Percentiles rank a stretch among this genome's conserved stretches.
phyloP scores from a whole-genome alignment of 64 coral and sea anemone genomes.

The Cladopsammia gracilis region DNA sequence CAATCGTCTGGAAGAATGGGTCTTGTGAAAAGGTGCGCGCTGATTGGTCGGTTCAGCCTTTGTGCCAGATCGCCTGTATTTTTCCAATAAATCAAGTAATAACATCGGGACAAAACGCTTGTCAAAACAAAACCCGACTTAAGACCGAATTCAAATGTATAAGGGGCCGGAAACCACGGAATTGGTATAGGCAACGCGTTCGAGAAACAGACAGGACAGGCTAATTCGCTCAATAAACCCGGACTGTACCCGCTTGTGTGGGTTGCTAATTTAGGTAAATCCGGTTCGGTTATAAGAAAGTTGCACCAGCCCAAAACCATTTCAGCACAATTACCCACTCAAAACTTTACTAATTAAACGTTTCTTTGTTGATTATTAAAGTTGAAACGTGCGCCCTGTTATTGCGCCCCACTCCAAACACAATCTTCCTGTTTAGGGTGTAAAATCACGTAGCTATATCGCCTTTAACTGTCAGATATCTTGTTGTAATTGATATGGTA shows the following conservation, averaged over 20 bases:
- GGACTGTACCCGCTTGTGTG: not conserved
- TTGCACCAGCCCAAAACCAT: not conserved
- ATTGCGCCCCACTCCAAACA: not conserved
- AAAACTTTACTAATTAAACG: slow-evolving; percentile 84
- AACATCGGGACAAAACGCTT: slow-evolving; percentile 77
- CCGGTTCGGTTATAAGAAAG: slow-evolving; percentile 37
- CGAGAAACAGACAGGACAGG: slow-evolving; percentile 38
- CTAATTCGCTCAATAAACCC: slow-evolving; percentile 58
- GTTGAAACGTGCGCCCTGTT: slow-evolving; percentile 62
- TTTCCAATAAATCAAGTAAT: slow-evolving; percentile 87
- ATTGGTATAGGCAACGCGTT: slow-evolving; percentile 51
- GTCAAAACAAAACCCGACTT: slow-evolving; percentile 92
- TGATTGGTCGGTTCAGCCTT: slow-evolving; percentile 80
- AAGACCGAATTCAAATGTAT: slow-evolving; percentile 82
- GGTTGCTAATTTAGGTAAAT: slow-evolving; percentile 22
- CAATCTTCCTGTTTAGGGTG: not conserved
- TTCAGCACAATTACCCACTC: slow-evolving; percentile 73
- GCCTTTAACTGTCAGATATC: too few species aligned
- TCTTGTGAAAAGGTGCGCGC: slow-evolving; percentile 19
- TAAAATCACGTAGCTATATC: not conserved
- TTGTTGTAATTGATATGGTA: not conserved
- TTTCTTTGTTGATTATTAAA: slow-evolving; percentile 97
- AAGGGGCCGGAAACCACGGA: slow-evolving; percentile 82
- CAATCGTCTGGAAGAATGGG: slow-evolving; percentile 73
- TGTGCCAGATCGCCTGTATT: slow-evolving; percentile 84